Evolutionary conservation across 23 tunicate genomes (phyloP).

Genomic region (Styela plicata): DNA sequence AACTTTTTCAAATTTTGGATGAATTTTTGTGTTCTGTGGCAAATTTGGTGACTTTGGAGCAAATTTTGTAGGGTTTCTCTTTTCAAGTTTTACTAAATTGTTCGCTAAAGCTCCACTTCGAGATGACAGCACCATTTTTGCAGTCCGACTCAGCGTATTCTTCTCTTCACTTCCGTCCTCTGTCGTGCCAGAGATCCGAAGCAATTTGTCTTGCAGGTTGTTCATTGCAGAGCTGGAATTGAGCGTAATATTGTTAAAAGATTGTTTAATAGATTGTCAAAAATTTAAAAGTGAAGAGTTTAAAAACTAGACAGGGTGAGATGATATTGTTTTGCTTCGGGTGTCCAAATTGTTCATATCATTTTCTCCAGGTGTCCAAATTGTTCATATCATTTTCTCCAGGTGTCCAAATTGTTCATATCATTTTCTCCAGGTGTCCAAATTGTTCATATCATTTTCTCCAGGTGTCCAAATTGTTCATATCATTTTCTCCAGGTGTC

Average conservation of each 20-base stretch:
- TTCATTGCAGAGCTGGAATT: conserved; percentile 2
- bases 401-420: too few species aligned
- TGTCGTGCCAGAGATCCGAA: conserved; percentile 12
- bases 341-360: too few species aligned
- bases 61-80: neutral
- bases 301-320: too few species aligned
- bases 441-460: too few species aligned
- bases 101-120: neutral
- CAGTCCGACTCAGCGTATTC: conserved; percentile 29
- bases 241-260: neutral
- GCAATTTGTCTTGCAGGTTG: conserved; percentile 3
- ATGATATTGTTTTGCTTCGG: neutral
- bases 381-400: too few species aligned
- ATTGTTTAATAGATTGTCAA: too few species aligned
- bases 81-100: neutral
- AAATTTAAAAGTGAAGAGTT: too few species aligned
- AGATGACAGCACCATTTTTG: conserved; percentile 51
- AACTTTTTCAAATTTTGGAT: neutral
- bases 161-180: conserved; percentile 10
- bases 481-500: too few species aligned
- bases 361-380: too few species aligned
- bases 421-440: too few species aligned
- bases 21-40: too few species aligned
- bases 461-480: too few species aligned
- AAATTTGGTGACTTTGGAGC: neutral